These are phyloP conservation scores for Microctonus aethiopoides DNA, from an alignment of 2,888 invertebrate genomes.

Conservation along the genomic window DNA sequence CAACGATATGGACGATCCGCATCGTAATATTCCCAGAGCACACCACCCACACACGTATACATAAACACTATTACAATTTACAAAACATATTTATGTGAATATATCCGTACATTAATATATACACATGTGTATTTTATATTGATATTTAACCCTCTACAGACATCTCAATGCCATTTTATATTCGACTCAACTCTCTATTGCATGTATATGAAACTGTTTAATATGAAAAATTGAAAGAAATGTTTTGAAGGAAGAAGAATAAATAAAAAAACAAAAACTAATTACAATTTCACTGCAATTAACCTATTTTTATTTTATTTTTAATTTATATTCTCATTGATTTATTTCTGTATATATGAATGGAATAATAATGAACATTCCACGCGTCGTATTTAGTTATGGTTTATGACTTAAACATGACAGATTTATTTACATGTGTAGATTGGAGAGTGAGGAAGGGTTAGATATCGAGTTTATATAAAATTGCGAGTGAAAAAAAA, in stretches of 20 bases:
- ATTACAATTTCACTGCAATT: not conserved
- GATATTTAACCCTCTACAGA: not conserved
- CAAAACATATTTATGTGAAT: too few relatives aligned
- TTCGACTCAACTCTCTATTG: not conserved
- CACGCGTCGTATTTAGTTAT: constrained; percentile 8
- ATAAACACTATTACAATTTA: too few relatives aligned
- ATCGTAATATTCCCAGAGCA: constrained; percentile 30
- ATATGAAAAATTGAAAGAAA: not conserved
- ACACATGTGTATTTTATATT: not conserved
- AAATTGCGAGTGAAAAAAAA: not conserved
- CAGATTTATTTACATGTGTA: constrained; percentile 5
- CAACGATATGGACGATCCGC: constrained; percentile 39
- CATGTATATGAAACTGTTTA: not conserved
- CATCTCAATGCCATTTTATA: not conserved
- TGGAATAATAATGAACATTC: constrained; percentile 24
- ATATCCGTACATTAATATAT: not conserved
- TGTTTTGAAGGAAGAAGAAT: not conserved
- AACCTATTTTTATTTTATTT: not conserved
- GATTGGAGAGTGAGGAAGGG: not conserved
- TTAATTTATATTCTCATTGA: constrained; percentile 23
- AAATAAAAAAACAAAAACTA: constrained; percentile 5
- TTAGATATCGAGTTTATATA: constrained; percentile 10
- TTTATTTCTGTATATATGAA: constrained; percentile 16
- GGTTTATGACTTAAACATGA: not conserved
- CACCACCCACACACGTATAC: constrained; percentile 18